These are phyloP conservation scores for Paramormyrops hopkinsi DNA, from an alignment of 2,797 vertebrate species.

Conservation along the genomic window DNA sequence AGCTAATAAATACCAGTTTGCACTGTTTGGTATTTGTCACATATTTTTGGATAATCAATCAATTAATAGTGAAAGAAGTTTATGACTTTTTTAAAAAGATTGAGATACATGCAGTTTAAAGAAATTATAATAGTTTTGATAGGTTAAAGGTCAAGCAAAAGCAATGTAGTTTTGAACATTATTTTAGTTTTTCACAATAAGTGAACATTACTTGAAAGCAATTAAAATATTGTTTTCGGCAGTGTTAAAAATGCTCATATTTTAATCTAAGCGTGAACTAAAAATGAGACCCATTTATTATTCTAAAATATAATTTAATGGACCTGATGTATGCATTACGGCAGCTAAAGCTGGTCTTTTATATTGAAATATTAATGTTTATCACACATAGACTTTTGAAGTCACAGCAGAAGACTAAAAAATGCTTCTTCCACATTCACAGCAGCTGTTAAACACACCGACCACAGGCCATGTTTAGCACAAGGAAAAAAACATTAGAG, in stretches of 20 bases:
- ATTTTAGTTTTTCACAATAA: neutral
- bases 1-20: neutral
- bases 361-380: constrained; percentile 9
- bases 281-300: neutral
- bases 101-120: neutral
- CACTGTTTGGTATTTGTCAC: neutral
- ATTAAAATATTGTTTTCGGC: neutral
- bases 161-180: neutral
- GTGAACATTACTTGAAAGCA: neutral
- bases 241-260: neutral
- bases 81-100: neutral
- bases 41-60: neutral
- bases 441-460: constrained; percentile 2
- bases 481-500: constrained; percentile 6
- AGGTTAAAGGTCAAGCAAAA: neutral
- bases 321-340: neutral
- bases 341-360: neutral
- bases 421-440: constrained; percentile 7
- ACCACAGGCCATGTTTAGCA: constrained; percentile 20
- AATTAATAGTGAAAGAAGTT: neutral
- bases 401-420: neutral
- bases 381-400: neutral
- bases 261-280: neutral
- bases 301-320: neutral
- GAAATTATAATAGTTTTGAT: neutral